A percentile compares a stretch with the other conserved stretches of the same genome.
Conservation (phyloP, 1,140 invertebrate species). For the Halictus rubicundus region DNA sequence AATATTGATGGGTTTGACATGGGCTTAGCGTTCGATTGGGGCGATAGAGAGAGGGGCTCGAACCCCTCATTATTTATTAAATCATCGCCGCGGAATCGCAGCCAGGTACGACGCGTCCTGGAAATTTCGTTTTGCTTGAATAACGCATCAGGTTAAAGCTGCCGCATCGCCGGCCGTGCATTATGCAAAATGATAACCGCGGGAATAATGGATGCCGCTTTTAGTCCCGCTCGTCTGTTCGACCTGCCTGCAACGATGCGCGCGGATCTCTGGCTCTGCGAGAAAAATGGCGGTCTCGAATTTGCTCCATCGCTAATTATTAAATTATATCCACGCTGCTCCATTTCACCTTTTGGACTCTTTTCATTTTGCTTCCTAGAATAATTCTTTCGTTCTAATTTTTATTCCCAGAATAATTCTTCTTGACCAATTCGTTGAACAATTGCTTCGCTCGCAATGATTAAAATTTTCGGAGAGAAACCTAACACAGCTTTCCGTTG, state of each 20-base stretch:
- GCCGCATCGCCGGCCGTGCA: conserved; percentile 21
- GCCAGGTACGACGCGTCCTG: conserved; percentile 20
- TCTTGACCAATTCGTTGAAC: too few species aligned
- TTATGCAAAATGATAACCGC: conserved; percentile 50
- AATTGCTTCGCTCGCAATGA: too few species aligned
- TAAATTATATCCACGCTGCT: too few species aligned
- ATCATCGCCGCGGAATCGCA: conserved; percentile 54
- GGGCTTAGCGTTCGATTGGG: conserved; percentile 59
- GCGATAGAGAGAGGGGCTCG: conserved; percentile 44
- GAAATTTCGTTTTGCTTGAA: conserved; percentile 44
- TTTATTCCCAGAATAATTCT: too few species aligned
- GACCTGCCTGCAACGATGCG: too few species aligned
- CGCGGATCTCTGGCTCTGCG: background rate
- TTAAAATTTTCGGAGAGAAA: too few species aligned
- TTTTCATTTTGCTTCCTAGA: too few species aligned
- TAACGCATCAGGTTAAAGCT: conserved; percentile 23
- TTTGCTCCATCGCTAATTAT: too few species aligned
- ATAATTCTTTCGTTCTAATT: too few species aligned
- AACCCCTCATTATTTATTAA: conserved; percentile 72
- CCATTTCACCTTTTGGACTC: too few species aligned
- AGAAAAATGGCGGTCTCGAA: background rate
- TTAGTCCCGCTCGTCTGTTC: conserved; percentile 19
- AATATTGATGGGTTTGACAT: conserved; percentile 74
- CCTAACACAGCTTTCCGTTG: too few species aligned
- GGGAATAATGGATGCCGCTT: conserved; percentile 35